phyloP scores from a whole-genome alignment of 2,797 vertebrate genomes.

The Dermochelys coriacea region DNA sequence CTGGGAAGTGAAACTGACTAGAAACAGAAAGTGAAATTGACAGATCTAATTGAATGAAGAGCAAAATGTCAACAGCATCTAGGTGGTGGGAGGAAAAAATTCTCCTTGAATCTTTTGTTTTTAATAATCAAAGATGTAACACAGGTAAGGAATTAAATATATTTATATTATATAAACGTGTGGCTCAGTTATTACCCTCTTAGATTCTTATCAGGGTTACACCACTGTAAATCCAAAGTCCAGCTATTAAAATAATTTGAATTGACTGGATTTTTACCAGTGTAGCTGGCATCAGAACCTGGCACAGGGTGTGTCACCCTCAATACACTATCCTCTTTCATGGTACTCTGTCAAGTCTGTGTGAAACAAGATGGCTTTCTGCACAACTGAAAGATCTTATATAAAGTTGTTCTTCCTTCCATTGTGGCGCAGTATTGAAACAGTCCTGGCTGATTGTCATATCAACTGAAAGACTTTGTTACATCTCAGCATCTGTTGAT shows the following conservation, averaged over 20 bases:
- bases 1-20: accelerated
- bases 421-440: constrained; percentile 48
- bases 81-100: background rate
- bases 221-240: background rate
- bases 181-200: background rate
- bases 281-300: background rate
- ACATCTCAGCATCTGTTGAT: constrained; percentile 43
- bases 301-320: background rate
- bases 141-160: background rate
- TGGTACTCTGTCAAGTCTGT: background rate
- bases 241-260: background rate
- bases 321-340: background rate
- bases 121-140: background rate
- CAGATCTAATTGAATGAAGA: accelerated
- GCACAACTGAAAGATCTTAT: background rate
- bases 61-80: background rate
- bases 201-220: background rate
- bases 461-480: constrained; percentile 43
- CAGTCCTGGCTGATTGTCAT: constrained; percentile 13
- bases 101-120: background rate
- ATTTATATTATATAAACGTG: background rate
- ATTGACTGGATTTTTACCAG: background rate
- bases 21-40: background rate
- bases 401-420: constrained; percentile 13
- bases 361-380: background rate